Conservation (phyloP, 2,797 vertebrate genomes). For the Gymnodraco acuticeps region DNA sequence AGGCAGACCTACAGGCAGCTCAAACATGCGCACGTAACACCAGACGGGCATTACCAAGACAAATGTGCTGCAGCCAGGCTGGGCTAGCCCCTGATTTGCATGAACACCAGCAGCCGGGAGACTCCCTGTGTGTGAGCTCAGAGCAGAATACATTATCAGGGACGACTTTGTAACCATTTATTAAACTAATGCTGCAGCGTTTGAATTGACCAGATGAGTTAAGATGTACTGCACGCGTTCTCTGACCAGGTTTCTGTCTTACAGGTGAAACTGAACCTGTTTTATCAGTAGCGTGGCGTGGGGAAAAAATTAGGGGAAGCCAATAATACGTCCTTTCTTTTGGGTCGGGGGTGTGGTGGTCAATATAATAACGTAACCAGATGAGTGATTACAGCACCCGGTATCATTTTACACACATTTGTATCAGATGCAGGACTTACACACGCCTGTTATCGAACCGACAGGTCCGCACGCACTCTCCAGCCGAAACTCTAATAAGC, state of each 20-base stretch:
- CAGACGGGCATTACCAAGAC: conserved; percentile 63
- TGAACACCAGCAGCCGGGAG: conserved; percentile 64
- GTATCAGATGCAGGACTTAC: too few relatives aligned
- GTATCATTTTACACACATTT: too few relatives aligned
- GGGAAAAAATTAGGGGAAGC: too few relatives aligned
- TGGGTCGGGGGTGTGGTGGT: too few relatives aligned
- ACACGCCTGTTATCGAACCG: too few relatives aligned
- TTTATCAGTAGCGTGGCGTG: too few relatives aligned
- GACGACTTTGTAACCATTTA: conserved; percentile 65
- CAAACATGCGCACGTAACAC: conserved; percentile 59
- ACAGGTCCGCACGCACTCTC: too few relatives aligned
- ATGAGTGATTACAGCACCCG: too few relatives aligned
- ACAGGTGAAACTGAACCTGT: neutral
- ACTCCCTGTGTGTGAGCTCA: conserved; percentile 50
- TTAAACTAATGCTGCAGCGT: conserved; percentile 54
- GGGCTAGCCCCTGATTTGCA: conserved; percentile 63
- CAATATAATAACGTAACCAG: too few relatives aligned
- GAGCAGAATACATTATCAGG: conserved; percentile 54
- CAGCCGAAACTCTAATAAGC: too few relatives aligned
- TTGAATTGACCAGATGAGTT: conserved; percentile 32
- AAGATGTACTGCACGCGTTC: conserved; percentile 14
- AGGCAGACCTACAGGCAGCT: conserved; percentile 56
- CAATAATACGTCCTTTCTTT: too few relatives aligned
- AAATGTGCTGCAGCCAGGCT: conserved; percentile 63
- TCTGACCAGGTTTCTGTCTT: conserved; percentile 48